These are phyloP conservation scores for Rhinella marina DNA, from an alignment of 2,797 vertebrate genomes.

Conservation along the genomic window DNA sequence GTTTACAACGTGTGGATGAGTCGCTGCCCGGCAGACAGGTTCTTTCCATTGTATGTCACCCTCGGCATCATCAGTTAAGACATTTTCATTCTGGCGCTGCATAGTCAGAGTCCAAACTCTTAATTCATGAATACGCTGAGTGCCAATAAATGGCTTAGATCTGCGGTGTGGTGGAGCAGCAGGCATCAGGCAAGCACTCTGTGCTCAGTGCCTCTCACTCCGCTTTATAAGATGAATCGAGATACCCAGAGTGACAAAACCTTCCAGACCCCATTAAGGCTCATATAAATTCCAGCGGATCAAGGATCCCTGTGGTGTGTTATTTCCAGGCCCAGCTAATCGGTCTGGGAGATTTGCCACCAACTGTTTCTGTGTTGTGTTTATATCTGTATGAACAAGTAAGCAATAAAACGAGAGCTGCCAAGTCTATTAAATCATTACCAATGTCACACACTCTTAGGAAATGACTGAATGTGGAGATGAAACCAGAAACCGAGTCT, in stretches of 20 bases:
- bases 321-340: slow-evolving; percentile 69
- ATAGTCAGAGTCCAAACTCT: slow-evolving; percentile 60
- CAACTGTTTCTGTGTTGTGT: slow-evolving; percentile 66
- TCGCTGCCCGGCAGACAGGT: slow-evolving; percentile 61
- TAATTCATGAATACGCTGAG: slow-evolving; percentile 69
- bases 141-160: slow-evolving; percentile 65
- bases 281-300: slow-evolving; percentile 72
- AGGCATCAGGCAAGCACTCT: slow-evolving; percentile 54
- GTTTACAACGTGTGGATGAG: slow-evolving; percentile 75
- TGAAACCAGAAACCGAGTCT: rapidly evolving
- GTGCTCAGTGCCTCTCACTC: slow-evolving; percentile 36
- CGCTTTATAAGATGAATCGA: slow-evolving; percentile 53
- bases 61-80: slow-evolving; percentile 60
- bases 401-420: slow-evolving; percentile 66
- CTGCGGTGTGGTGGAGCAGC: slow-evolving; percentile 45
- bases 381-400: slow-evolving; percentile 62
- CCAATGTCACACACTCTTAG: slow-evolving; percentile 33
- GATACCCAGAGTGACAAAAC: slow-evolving; percentile 75
- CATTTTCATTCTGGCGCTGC: slow-evolving; percentile 65
- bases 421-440: slow-evolving; percentile 57
- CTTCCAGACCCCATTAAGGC: slow-evolving; percentile 77
- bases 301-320: slow-evolving; percentile 67
- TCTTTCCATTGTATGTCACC: slow-evolving; percentile 66
- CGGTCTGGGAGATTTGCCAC: slow-evolving; percentile 71
- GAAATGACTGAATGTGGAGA: slow-evolving; percentile 61